Evolutionary conservation across 2,113 vertebrate species (phyloP), one percentile per base, ranked within the genome.

Genomic region (Muscicapa adusta): DNA sequence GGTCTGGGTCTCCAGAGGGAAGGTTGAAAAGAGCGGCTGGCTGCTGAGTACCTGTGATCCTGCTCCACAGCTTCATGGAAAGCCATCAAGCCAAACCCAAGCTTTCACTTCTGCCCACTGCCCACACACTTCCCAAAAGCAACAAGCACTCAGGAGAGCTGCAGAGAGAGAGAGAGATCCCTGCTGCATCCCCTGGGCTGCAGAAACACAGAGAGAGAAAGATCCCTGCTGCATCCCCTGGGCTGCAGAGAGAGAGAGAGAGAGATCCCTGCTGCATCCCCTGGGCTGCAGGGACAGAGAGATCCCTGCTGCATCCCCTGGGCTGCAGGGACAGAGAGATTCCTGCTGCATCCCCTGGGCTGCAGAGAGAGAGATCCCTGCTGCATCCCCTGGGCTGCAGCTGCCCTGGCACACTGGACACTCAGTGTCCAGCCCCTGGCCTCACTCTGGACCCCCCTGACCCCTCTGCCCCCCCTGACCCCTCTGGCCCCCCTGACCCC

Each of bases 41-140:
- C 72, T 77, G 89, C 89, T 81, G 73, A 3, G 84, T 67, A 89
- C 93, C 91, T 89, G 68, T 51, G 68, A 89, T 77, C 71, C 84
- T 83, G 72, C 89, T 86, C 76, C 33, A n/a, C 33, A 48, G 91
- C 87, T 81, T 40, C 36, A 91, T 74, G 80, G 76, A 92, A 94
- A 95, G 65, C 73, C 94, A 96, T 67, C 84, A 63, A 94, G 86
- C 15, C 84, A 53, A 81, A 80, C 18, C 1, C 8, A 70, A 54
- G 76, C 89, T n/a, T 42, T 70, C 70, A 5, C 56, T 80, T 28
- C 94, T 53, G 80, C 80, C 75, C 86, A 45, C 45, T 8, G 0
- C 89, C 96, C 33, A 51, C 74, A 0, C 89, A 3, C 50, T 88
- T 89, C 87, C 82, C 94, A 57, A 61, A 74, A 79, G 42, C 58